Percentiles rank a stretch among this genome's conserved stretches.
Conservation (phyloP, 2,797 vertebrate species). For the Uromys caudimaculatus region DNA sequence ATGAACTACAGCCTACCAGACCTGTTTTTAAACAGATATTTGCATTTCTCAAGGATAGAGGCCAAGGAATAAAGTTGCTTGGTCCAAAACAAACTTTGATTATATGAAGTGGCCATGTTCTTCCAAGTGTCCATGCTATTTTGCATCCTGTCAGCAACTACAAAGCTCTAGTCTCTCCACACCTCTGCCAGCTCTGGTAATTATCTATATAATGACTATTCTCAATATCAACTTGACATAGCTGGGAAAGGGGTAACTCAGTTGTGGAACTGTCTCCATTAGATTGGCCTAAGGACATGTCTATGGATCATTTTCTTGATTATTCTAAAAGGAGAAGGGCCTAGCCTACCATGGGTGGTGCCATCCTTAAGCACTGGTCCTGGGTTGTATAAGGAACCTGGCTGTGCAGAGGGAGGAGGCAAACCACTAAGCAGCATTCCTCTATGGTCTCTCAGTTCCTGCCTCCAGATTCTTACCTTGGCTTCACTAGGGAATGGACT, state of each 20-base stretch:
- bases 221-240: background rate
- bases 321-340: background rate
- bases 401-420: background rate
- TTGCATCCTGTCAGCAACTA: background rate
- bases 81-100: background rate
- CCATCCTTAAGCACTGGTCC: background rate
- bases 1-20: background rate
- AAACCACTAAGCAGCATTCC: background rate
- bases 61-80: background rate
- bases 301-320: background rate
- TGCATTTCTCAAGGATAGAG: background rate
- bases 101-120: background rate
- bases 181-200: background rate
- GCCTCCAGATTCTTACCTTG: background rate
- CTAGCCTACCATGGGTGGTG: background rate
- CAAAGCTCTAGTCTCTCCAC: no score
- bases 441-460: background rate
- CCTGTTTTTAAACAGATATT: background rate
- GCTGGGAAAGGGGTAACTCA: background rate
- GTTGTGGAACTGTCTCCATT: background rate
- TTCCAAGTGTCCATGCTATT: background rate
- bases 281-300: no score
- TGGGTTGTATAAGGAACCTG: background rate
- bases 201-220: background rate
- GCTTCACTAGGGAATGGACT: background rate